Conservation (phyloP, 1,140 invertebrate species). For the Drosophila guanche region DNA sequence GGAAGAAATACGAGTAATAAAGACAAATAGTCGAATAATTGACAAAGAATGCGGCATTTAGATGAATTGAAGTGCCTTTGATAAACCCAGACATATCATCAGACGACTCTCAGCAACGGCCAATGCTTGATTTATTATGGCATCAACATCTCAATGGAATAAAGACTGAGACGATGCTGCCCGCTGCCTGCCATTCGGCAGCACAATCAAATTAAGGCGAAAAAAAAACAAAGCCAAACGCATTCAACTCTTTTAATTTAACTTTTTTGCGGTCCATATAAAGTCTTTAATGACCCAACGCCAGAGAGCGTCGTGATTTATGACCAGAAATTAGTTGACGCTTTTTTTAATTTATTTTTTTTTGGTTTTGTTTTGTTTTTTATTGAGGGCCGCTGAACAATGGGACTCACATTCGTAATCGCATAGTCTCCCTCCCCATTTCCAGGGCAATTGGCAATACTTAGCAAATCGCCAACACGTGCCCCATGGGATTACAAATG, state of each 20-base stretch:
- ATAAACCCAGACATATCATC: constrained; percentile 57
- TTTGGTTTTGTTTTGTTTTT: not conserved
- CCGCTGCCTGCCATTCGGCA: constrained; percentile 7
- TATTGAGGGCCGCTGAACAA: not conserved
- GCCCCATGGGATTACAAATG: constrained; percentile 32
- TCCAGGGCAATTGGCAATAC: constrained; percentile 38
- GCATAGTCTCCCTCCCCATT: not conserved
- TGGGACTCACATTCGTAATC: constrained; percentile 1
- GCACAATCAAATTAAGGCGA: constrained; percentile 70
- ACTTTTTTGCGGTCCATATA: constrained; percentile 23
- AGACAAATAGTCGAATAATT: constrained; percentile 52
- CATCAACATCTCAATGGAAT: constrained; percentile 42
- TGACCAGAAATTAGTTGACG: constrained; percentile 53
- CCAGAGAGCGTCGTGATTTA: constrained; percentile 50
- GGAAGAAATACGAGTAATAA: constrained; percentile 11
- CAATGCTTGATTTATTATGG: constrained; percentile 75
- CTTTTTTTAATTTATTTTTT: constrained; percentile 4
- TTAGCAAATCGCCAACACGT: constrained; percentile 46
- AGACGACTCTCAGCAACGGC: constrained; percentile 26
- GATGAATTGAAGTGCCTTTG: constrained; percentile 73
- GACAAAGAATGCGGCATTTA: constrained; percentile 69
- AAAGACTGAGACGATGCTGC: constrained; percentile 29
- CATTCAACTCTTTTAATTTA: constrained; percentile 64
- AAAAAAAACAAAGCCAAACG: constrained; percentile 42
- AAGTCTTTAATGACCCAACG: constrained; percentile 45